Evolutionary conservation across 2,113 vertebrate species (phyloP).

Genomic region (Anarrhichthys ocellatus): DNA sequence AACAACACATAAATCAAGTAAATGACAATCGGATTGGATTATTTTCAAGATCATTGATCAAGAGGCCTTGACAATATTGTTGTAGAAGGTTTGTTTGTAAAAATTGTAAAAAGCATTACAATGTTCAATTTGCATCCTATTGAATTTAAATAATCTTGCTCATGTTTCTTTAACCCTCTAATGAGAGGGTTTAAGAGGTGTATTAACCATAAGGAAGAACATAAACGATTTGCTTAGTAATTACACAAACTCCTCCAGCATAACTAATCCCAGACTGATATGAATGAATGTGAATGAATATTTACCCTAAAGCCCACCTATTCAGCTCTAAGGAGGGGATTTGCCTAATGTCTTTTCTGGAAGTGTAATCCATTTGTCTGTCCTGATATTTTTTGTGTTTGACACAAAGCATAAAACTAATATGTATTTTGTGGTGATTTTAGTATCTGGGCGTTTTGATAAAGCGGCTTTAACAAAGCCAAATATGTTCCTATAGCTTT

Average conservation of each 20-base stretch:
- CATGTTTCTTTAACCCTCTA: not conserved
- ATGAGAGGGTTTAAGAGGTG: not conserved
- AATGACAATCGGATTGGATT: not conserved
- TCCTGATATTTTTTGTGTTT: slow-evolving; percentile 35
- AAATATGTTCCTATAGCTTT: not conserved
- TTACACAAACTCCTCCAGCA: slow-evolving; percentile 8
- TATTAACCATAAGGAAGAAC: not conserved
- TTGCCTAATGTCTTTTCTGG: slow-evolving; percentile 13
- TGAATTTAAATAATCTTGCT: not conserved
- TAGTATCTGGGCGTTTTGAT: not conserved
- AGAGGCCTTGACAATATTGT: not conserved
- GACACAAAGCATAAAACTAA: slow-evolving; percentile 18
- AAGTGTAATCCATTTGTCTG: slow-evolving; percentile 35
- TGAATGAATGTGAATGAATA: slow-evolving; percentile 23
- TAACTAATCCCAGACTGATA: slow-evolving; percentile 26
- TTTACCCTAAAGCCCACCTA: slow-evolving; percentile 24
- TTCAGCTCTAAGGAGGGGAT: slow-evolving; percentile 28
- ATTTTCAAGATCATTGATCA: not conserved
- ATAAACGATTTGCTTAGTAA: slow-evolving; percentile 11
- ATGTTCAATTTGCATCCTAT: not conserved
- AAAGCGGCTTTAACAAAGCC: not conserved
- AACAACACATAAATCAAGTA: slow-evolving; percentile 37
- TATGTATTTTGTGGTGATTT: not conserved
- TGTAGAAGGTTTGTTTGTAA: not conserved
- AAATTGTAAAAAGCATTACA: not conserved